Conservation (phyloP, 1,140 invertebrate species). For the Hetaerina americana region DNA sequence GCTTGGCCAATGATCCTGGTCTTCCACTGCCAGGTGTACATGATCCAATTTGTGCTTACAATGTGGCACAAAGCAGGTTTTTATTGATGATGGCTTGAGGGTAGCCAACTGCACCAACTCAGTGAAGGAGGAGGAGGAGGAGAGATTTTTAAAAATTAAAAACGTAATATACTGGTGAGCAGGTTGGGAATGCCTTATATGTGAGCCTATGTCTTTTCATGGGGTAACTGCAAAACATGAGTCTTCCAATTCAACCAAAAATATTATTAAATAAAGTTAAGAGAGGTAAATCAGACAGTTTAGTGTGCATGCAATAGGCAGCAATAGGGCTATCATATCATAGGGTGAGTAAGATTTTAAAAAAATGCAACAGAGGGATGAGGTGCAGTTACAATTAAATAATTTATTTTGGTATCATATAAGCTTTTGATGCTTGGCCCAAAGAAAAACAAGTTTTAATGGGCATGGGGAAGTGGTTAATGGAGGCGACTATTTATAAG, state of each 20-base stretch:
- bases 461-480: not conserved
- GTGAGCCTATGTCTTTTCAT: not conserved
- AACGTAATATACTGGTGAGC: not conserved
- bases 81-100: not conserved
- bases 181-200: not conserved
- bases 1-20: not conserved
- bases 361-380: not conserved
- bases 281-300: not conserved
- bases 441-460: not conserved
- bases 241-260: not conserved
- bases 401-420: constrained; percentile 1
- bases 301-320: not conserved
- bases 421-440: not conserved
- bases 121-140: not conserved
- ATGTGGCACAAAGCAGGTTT: not conserved
- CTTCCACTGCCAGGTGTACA: not conserved
- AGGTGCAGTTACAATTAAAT: not conserved
- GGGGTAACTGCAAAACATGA: not conserved
- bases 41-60: not conserved
- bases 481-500: not conserved
- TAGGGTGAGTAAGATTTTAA: not conserved
- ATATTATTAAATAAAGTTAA: constrained; percentile 1
- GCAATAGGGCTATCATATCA: not conserved
- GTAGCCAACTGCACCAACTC: not conserved
- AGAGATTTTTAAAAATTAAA: not conserved